phyloP scores from a whole-genome alignment of 1,140 invertebrate species.

The Diprion similis region DNA sequence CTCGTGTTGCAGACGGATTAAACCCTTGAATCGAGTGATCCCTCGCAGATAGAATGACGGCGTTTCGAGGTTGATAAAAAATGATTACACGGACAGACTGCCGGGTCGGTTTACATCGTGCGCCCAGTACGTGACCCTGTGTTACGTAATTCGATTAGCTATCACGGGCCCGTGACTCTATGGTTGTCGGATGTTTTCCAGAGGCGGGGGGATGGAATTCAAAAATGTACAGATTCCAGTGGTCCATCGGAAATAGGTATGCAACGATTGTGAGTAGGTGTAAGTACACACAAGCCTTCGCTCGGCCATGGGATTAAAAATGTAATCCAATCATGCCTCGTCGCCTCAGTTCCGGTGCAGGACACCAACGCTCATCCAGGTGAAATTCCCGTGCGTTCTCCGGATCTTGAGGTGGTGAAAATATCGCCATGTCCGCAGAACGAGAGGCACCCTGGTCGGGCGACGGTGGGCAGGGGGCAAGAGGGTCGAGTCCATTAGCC shows the following conservation, averaged over 20 bases:
- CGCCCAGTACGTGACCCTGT: neutral
- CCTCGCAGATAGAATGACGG: neutral
- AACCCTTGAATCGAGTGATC: neutral
- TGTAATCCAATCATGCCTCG: slow-evolving; percentile 64
- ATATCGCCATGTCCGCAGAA: slow-evolving; percentile 41
- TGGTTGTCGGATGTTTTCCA: too few relatives aligned
- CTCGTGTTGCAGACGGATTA: neutral
- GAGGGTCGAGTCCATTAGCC: slow-evolving; percentile 50
- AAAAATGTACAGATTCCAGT: too few relatives aligned
- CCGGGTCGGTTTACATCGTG: neutral
- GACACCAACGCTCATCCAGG: too few relatives aligned
- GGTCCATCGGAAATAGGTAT: neutral
- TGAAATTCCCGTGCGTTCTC: slow-evolving; percentile 33
- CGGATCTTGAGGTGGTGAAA: slow-evolving; percentile 45
- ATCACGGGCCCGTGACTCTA: too few relatives aligned
- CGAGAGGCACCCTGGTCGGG: slow-evolving; percentile 24
- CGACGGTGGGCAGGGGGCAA: slow-evolving; percentile 27
- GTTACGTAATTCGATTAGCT: too few relatives aligned
- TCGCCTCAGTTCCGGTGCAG: slow-evolving; percentile 37
- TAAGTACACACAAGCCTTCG: neutral
- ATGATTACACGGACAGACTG: neutral
- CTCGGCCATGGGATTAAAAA: slow-evolving; percentile 57
- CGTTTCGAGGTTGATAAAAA: neutral
- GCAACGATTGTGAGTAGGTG: neutral
- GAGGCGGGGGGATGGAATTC: too few relatives aligned